Percentiles rank a stretch among this genome's conserved stretches.
These are phyloP conservation scores for Blastobasis lacticolella DNA, from an alignment of 2,888 invertebrate genomes.

Conservation along the genomic window DNA sequence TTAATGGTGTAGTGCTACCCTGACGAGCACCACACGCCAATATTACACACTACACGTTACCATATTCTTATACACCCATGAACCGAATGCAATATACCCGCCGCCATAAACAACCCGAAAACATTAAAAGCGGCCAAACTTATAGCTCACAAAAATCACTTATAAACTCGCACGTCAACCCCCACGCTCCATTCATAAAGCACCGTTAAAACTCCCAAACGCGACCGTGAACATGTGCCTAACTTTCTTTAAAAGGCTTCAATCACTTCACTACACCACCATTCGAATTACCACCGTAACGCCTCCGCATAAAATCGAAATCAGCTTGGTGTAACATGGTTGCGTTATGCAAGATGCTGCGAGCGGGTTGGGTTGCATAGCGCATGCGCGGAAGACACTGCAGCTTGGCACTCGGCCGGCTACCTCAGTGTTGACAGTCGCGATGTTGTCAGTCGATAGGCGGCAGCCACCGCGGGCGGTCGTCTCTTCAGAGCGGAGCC, in stretches of 20 bases:
- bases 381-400: constrained; percentile 58
- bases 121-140: no score
- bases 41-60: no score
- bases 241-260: constrained; percentile 44
- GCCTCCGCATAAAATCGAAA: constrained; percentile 14
- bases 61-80: no score
- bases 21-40: no score
- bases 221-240: constrained; percentile 33
- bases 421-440: constrained; percentile 28
- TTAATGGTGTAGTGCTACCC: no score
- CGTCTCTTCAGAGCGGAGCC: constrained; percentile 14
- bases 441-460: constrained; percentile 57
- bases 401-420: constrained; percentile 46
- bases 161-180: neutral
- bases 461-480: constrained; percentile 29
- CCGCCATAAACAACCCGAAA: no score
- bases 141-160: no score
- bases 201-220: constrained; percentile 17
- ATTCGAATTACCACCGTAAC: constrained; percentile 11
- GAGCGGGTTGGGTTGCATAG: constrained; percentile 44
- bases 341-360: constrained; percentile 27
- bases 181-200: constrained; percentile 1
- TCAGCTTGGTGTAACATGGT: neutral
- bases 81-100: no score
- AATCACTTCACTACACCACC: constrained; percentile 5